A percentile compares a stretch with the other conserved stretches of the same genome.
phyloP scores from a whole-genome alignment of 2,888 invertebrate species.

The Morpho achilles region DNA sequence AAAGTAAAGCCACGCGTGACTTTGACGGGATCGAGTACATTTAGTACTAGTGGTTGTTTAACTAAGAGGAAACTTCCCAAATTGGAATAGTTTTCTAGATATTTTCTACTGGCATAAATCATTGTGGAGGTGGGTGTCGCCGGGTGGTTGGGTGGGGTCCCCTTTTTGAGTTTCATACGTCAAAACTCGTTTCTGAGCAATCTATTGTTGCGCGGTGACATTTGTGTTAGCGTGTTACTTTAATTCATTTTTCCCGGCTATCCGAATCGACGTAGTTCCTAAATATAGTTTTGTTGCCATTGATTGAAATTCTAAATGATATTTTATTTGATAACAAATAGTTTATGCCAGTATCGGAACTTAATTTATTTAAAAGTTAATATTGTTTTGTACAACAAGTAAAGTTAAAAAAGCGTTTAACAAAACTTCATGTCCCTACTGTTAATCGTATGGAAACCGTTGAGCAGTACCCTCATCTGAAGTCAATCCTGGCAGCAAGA shows the following conservation, averaged over 20 bases:
- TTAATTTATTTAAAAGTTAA: too few relatives aligned
- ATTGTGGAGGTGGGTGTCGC: constrained; percentile 50
- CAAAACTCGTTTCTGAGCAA: constrained; percentile 53
- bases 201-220: constrained; percentile 39
- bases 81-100: constrained; percentile 72
- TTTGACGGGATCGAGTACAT: constrained; percentile 41
- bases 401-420: too few relatives aligned
- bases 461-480: too few relatives aligned
- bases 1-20: constrained; percentile 15
- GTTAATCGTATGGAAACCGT: too few relatives aligned
- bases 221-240: constrained; percentile 13
- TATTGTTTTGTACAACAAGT: too few relatives aligned
- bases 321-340: too few relatives aligned
- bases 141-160: constrained; percentile 35
- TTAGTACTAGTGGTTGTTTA: constrained; percentile 53
- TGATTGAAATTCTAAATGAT: too few relatives aligned
- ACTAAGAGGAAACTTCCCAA: constrained; percentile 67
- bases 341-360: too few relatives aligned
- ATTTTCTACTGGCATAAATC: constrained; percentile 65
- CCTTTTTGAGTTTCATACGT: constrained; percentile 52
- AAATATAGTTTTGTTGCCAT: neutral
- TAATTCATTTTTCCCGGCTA: constrained; percentile 6
- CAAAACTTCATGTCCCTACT: too few relatives aligned
- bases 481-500: too few relatives aligned
- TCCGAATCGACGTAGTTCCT: constrained; percentile 2